Percentiles rank a stretch among this genome's conserved stretches.
Evolutionary conservation across 2,113 vertebrate species (phyloP).

Genomic region (Aptenodytes patagonicus): DNA sequence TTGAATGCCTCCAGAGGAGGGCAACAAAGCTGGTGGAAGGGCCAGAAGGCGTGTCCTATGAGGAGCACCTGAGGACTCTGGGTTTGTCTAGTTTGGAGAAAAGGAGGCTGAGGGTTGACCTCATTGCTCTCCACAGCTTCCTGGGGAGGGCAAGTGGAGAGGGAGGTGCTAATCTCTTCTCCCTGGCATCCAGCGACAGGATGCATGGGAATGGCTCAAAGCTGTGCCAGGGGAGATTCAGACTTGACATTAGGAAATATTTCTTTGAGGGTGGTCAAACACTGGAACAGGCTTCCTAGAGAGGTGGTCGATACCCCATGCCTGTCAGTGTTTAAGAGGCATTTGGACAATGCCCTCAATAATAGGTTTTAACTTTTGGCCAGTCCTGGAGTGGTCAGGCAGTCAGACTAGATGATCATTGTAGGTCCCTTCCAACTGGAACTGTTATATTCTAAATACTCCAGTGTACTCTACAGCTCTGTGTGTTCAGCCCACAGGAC

Average conservation of each 20-base stretch:
- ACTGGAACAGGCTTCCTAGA: not conserved
- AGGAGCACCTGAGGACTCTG: fast-evolving
- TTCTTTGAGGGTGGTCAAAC: not conserved
- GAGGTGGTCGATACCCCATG: not conserved
- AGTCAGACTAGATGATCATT: not conserved
- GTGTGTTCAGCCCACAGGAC: not conserved
- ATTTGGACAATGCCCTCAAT: not conserved
- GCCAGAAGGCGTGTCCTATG: not conserved
- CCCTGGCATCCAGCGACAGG: too few species aligned
- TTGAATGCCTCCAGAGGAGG: too few species aligned
- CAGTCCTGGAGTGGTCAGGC: not conserved
- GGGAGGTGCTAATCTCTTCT: not conserved
- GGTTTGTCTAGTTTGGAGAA: not conserved
- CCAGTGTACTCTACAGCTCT: not conserved
- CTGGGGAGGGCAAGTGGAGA: not conserved
- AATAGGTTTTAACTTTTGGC: not conserved
- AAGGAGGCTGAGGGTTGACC: not conserved
- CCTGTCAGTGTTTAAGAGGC: not conserved
- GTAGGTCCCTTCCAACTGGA: not conserved
- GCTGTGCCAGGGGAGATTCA: too few species aligned
- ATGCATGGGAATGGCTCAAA: fast-evolving
- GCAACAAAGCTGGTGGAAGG: too few species aligned
- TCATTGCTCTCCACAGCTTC: not conserved
- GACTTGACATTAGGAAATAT: not conserved
- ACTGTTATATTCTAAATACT: not conserved